Evolutionary conservation across 2,888 invertebrate species (phyloP), one percentile per base, ranked within the genome.

Genomic region (Lasius platythorax): DNA sequence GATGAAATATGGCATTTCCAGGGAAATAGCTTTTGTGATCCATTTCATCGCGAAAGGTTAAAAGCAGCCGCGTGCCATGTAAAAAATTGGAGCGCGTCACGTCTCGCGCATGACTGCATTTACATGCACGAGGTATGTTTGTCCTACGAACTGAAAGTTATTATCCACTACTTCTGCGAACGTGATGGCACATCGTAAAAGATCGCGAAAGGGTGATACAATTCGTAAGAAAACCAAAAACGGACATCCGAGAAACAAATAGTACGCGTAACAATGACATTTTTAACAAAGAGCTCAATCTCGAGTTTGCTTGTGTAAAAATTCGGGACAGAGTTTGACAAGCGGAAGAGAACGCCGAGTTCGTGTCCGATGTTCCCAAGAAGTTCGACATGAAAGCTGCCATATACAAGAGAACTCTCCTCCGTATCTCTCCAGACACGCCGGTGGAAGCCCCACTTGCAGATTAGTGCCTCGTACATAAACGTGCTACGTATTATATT

Each of bases 1-100:
- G 23, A 73, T 81, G 18, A 81, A 81, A 73, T 81, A 61, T 72
- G 30, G 18, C 33, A 46, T 73, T 72, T 81, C 23, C 72, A 33
- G 33, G 8, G 73, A 73, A 46, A 81, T 73, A 73, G 61, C 73
- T 46, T 81, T 81, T 73, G 73, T 46, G 37, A 81, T 72, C 73
- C 73, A 73, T 81, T 73, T 81, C 78, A 78, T 78, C 79, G 61
- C 61, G 46, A 81, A 81, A 81, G 79, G 79, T 81, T 81, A 81
- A 81, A 81, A 73, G 79, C 73, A 33, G 79, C 73, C 33, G 61
- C 72, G 43, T 61, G 70, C 28, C 72, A 33, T 72, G 53, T 73
- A 73, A 81, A 81, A 81, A 81, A 73, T 73, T 81, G 9, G 61
- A 46, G 12, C 61, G 18, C 43, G 73, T 66, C 43, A 37, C 46